Conservation (phyloP, 2,888 invertebrate genomes). For the Reticulitermes lucifugus region DNA sequence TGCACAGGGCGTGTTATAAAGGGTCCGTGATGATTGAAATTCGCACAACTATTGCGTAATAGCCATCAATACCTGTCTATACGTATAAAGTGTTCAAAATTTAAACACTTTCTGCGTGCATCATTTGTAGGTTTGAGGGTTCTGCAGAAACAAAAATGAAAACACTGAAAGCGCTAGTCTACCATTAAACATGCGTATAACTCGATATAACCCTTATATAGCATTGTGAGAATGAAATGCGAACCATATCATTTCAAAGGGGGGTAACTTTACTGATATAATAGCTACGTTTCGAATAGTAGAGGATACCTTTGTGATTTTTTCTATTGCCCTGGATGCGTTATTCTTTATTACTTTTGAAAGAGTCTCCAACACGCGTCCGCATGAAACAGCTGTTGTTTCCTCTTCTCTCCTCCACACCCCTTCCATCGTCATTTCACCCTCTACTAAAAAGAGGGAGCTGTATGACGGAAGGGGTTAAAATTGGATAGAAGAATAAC, state of each 20-base stretch:
- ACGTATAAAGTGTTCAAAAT: not conserved
- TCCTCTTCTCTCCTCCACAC: constrained; percentile 1
- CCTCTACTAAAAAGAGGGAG: constrained; percentile 24
- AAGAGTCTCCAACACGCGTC: constrained; percentile 33
- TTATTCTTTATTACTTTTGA: constrained; percentile 20
- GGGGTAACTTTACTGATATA: not conserved
- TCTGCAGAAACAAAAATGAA: constrained; percentile 3
- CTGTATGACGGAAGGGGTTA: constrained; percentile 37
- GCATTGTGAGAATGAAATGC: constrained; percentile 8
- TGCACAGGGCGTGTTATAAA: not conserved
- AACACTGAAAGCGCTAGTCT: not conserved
- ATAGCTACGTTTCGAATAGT: not conserved
- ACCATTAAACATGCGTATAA: not conserved
- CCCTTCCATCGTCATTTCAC: constrained; percentile 10
- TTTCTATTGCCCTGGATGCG: constrained; percentile 15
- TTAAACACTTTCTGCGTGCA: not conserved
- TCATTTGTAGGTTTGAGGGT: not conserved
- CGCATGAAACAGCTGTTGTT: constrained; percentile 42
- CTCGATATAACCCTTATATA: not conserved
- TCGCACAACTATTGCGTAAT: not conserved
- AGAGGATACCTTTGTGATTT: constrained; percentile 26
- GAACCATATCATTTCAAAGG: constrained; percentile 4
- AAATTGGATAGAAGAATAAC: constrained; percentile 36
- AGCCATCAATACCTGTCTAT: constrained; percentile 4
- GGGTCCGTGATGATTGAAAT: not conserved